Conservation (phyloP, 2,113 vertebrate species). For the Miniopterus natalensis region DNA sequence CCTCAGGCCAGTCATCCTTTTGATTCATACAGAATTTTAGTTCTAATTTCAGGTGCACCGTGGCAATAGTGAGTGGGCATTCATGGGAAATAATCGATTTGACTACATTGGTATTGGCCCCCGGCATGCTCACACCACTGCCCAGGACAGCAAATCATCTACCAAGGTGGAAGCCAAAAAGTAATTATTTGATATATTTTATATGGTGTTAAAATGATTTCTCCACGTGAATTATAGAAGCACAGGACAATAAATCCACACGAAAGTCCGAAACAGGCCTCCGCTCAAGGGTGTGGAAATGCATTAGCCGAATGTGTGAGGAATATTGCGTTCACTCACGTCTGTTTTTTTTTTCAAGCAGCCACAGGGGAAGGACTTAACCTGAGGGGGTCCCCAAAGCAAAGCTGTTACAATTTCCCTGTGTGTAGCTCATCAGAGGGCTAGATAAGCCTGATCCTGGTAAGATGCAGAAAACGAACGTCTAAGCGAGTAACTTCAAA, state of each 20-base stretch:
- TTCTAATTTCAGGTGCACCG: background rate
- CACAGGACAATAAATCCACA: background rate
- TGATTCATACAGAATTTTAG: background rate
- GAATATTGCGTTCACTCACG: background rate
- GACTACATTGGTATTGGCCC: background rate
- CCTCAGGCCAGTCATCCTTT: background rate
- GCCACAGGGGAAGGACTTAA: background rate
- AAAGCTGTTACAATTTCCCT: background rate
- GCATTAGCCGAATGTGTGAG: background rate
- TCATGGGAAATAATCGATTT: constrained; percentile 16
- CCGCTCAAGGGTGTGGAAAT: background rate
- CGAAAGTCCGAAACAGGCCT: background rate
- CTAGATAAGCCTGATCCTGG: background rate
- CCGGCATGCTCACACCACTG: background rate
- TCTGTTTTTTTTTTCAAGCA: background rate
- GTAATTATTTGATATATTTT: constrained; percentile 40
- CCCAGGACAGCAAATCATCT: background rate
- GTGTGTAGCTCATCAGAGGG: background rate
- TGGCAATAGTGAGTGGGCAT: background rate
- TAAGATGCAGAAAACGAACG: background rate
- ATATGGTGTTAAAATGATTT: constrained; percentile 32
- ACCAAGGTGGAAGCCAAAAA: background rate
- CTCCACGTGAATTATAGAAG: background rate
- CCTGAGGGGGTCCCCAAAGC: background rate
- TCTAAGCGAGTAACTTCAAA: background rate